Conservation (phyloP, 2,888 invertebrate genomes). For the Melieria omissa region DNA sequence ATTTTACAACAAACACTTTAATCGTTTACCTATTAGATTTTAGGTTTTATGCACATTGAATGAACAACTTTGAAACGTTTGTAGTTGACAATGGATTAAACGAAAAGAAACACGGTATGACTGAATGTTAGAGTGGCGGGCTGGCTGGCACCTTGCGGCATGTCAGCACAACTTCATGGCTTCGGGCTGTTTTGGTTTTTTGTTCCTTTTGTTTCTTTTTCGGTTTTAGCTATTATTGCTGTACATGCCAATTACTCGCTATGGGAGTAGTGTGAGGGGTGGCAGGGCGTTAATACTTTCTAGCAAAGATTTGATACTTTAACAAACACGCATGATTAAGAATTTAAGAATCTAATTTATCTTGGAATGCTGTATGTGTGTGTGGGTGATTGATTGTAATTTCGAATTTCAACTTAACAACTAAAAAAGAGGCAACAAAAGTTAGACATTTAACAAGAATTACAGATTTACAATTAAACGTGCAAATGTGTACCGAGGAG, state of each 20-base stretch:
- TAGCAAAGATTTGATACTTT: slow-evolving; percentile 27
- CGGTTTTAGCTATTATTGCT: slow-evolving; percentile 6
- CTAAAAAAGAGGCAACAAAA: slow-evolving; percentile 27
- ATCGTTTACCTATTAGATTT: slow-evolving; percentile 26
- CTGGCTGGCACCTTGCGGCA: not conserved
- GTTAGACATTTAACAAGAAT: not conserved
- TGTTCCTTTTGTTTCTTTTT: not conserved
- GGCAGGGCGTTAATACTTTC: not conserved
- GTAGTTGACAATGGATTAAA: slow-evolving; percentile 4
- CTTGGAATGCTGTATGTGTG: slow-evolving; percentile 48
- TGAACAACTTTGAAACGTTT: slow-evolving; percentile 1
- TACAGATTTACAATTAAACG: slow-evolving; percentile 1
- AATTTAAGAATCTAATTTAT: slow-evolving; percentile 30
- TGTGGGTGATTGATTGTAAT: slow-evolving; percentile 24
- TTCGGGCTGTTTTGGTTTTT: not conserved
- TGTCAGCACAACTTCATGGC: not conserved
- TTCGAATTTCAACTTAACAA: slow-evolving; percentile 28
- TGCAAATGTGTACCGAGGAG: not conserved
- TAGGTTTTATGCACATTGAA: slow-evolving; percentile 14
- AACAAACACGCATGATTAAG: slow-evolving; percentile 25
- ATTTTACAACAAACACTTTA: slow-evolving; percentile 30
- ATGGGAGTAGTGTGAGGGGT: slow-evolving; percentile 14
- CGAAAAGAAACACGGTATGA: not conserved
- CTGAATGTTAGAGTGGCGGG: not conserved
- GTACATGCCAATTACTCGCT: slow-evolving; percentile 7